Evolutionary conservation across 1,140 invertebrate species (phyloP).

Genomic region (Drosophila prosaltans): DNA sequence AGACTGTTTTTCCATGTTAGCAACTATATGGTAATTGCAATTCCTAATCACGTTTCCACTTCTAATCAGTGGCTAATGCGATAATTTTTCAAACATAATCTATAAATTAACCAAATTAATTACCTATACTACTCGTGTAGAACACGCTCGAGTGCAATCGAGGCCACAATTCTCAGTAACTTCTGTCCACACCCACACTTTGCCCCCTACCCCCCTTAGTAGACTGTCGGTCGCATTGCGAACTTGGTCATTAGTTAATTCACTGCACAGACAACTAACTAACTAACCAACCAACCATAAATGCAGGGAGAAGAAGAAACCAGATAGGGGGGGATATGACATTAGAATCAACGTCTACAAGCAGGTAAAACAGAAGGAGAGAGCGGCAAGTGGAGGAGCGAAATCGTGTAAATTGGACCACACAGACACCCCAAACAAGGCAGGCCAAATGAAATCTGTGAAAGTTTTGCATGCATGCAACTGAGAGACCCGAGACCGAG

Average conservation of each 20-base stretch:
- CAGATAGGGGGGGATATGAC: constrained; percentile 24
- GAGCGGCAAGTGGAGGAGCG: constrained; percentile 53
- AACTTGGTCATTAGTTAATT: constrained; percentile 78
- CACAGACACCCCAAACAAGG: constrained; percentile 64
- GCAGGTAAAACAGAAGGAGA: constrained; percentile 12
- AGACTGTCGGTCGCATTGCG: constrained; percentile 12
- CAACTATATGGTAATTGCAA: neutral
- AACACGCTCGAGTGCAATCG: constrained; percentile 43
- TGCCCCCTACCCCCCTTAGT: neutral
- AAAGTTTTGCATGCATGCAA: constrained; percentile 58
- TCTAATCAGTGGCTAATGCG: constrained; percentile 29
- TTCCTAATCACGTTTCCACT: neutral
- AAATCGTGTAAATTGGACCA: constrained; percentile 81
- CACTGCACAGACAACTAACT: constrained; percentile 61
- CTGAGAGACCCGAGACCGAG: constrained; percentile 37
- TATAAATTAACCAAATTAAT: constrained; percentile 64
- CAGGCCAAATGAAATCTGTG: constrained; percentile 43
- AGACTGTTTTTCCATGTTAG: neutral
- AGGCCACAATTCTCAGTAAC: constrained; percentile 26
- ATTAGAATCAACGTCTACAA: constrained; percentile 46
- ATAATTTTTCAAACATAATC: constrained; percentile 56
- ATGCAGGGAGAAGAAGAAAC: constrained; percentile 30
- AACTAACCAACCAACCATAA: constrained; percentile 70
- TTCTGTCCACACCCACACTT: no score
- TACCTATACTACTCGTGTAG: constrained; percentile 33